phyloP scores from a whole-genome alignment of 2,113 vertebrate species.

The Aleadryas rufinucha region DNA sequence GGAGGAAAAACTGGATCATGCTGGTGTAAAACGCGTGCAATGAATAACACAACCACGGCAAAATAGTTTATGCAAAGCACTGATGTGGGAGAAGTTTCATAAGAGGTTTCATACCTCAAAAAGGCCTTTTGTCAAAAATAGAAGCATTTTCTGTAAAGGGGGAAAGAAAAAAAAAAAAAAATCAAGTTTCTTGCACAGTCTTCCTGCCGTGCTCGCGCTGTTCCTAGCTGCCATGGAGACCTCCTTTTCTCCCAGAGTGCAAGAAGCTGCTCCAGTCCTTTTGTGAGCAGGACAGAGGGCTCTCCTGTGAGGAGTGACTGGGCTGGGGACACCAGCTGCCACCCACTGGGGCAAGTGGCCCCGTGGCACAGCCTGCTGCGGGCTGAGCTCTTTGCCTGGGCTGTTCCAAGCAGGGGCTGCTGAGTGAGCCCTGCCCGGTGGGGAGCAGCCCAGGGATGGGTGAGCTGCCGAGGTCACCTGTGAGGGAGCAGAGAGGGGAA shows the following conservation, averaged over 20 bases:
- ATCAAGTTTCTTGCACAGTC: slow-evolving; percentile 1
- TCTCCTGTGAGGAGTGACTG: not conserved
- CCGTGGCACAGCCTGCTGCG: not conserved
- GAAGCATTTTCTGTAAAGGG: slow-evolving; percentile 8
- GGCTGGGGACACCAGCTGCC: not conserved
- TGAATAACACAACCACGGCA: slow-evolving; percentile 16
- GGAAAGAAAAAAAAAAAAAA: not conserved
- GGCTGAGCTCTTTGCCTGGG: not conserved
- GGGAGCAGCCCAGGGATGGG: not conserved
- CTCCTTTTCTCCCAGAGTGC: not conserved
- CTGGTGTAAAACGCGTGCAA: not conserved
- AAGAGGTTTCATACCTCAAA: slow-evolving; percentile 53
- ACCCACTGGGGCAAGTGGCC: not conserved
- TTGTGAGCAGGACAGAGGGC: not conserved
- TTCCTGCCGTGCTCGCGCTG: not conserved
- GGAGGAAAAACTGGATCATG: not conserved
- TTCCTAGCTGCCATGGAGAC: slow-evolving; percentile 42
- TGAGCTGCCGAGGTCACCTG: not conserved
- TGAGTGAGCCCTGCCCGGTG: accelerated
- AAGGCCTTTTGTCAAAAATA: slow-evolving; percentile 58
- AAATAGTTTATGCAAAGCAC: slow-evolving; percentile 52
- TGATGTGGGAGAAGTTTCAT: slow-evolving; percentile 55
- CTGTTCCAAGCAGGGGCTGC: not conserved
- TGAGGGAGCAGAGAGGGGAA: not conserved
- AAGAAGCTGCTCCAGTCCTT: not conserved